Evolutionary conservation across 2,888 invertebrate species (phyloP).

Genomic region (Campoplex nolae): DNA sequence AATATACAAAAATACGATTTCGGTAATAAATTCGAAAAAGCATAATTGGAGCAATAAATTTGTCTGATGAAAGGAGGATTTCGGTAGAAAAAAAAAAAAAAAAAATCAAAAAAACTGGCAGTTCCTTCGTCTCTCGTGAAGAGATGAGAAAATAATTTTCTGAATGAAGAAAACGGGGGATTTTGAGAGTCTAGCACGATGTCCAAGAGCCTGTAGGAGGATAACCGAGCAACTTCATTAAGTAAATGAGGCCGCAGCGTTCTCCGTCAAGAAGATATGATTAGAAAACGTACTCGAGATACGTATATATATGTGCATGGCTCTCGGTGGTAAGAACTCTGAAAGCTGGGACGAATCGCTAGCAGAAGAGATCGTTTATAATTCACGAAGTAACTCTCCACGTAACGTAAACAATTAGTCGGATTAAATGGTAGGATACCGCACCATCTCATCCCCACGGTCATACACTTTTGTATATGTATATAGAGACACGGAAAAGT

Average conservation of each 20-base stretch:
- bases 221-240: constrained; percentile 76
- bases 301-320: background rate
- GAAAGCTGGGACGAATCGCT: constrained; percentile 59
- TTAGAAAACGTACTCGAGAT: constrained; percentile 68
- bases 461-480: constrained; percentile 25
- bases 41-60: too few species aligned
- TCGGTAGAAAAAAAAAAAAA: background rate
- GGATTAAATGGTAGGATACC: constrained; percentile 77
- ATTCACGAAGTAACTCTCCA: constrained; percentile 80
- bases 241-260: constrained; percentile 77
- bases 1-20: background rate
- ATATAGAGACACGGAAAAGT: constrained; percentile 36
- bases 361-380: constrained; percentile 75
- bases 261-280: constrained; percentile 78
- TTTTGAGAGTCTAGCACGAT: background rate
- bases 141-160: background rate
- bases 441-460: constrained; percentile 1
- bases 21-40: background rate
- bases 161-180: background rate
- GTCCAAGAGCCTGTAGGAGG: constrained; percentile 9
- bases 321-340: constrained; percentile 36
- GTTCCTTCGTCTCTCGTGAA: background rate
- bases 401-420: constrained; percentile 83
- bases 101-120: background rate
- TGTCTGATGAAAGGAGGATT: background rate